phyloP scores from a whole-genome alignment of 2,888 invertebrate species.

The Scaptomyza caliginosa region DNA sequence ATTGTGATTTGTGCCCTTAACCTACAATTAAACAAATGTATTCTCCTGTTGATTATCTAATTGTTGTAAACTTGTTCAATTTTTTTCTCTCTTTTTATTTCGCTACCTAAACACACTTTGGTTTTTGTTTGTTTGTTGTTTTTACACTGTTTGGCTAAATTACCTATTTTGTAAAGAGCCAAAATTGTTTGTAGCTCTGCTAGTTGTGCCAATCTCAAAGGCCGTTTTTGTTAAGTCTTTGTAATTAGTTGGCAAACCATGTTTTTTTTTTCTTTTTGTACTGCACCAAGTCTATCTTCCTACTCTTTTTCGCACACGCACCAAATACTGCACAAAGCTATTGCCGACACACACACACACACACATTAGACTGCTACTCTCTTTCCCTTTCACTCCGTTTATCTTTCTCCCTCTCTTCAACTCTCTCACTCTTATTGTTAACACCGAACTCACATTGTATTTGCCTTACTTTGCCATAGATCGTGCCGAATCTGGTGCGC shows the following conservation, averaged over 20 bases:
- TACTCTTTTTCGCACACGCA: conserved; percentile 24
- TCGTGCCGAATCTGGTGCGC: conserved; percentile 98
- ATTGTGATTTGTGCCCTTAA: conserved; percentile 73
- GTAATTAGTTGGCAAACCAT: conserved; percentile 6
- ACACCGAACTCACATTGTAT: conserved; percentile 1
- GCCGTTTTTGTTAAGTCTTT: conserved; percentile 6
- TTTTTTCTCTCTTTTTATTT: background rate
- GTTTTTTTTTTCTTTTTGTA: conserved; percentile 11
- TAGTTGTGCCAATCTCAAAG: background rate
- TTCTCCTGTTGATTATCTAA: conserved; percentile 25
- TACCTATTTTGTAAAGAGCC: background rate
- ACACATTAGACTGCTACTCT: conserved; percentile 11
- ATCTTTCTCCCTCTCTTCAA: background rate
- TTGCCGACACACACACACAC: conserved; percentile 19
- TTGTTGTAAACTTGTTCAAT: conserved; percentile 23
- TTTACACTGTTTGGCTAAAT: background rate
- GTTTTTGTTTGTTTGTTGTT: background rate
- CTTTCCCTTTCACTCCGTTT: conserved; percentile 9
- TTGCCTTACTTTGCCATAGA: conserved; percentile 86
- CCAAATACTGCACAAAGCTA: conserved; percentile 25
- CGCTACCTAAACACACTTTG: conserved; percentile 3
- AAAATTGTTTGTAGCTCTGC: background rate
- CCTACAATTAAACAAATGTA: conserved; percentile 74
- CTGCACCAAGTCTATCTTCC: background rate
- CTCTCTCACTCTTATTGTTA: background rate